Conservation (phyloP, 2,888 invertebrate species). For the Trissolcus brochymenae region DNA sequence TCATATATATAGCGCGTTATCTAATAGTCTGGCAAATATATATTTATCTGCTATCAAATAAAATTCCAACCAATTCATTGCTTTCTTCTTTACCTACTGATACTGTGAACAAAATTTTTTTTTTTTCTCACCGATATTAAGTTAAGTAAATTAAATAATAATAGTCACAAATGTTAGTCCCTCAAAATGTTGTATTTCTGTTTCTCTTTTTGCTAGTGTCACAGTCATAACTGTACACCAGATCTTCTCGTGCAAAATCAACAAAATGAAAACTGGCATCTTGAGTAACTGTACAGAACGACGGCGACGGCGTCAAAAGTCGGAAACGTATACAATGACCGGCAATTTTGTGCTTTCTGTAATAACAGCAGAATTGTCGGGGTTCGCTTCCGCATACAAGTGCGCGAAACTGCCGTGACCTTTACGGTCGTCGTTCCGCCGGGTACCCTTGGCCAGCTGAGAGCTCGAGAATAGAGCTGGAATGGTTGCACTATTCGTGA, state of each 20-base stretch:
- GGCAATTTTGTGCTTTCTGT: conserved; percentile 49
- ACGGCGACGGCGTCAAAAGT: conserved; percentile 40
- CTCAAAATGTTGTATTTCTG: too few species aligned
- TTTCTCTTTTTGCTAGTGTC: neutral
- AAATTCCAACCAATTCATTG: too few species aligned
- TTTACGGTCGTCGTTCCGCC: conserved; percentile 48
- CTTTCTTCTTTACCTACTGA: too few species aligned
- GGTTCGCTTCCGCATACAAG: conserved; percentile 52
- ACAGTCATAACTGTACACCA: conserved; percentile 36
- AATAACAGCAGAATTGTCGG: conserved; percentile 39
- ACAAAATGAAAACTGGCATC: conserved; percentile 36
- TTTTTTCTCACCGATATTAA: neutral
- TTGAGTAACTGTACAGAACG: conserved; percentile 37
- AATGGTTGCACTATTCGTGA: conserved; percentile 20
- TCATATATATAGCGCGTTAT: neutral
- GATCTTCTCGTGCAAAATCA: conserved; percentile 26
- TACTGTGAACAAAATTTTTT: too few species aligned
- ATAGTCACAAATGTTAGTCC: neutral
- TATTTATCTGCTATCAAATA: too few species aligned
- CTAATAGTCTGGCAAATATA: neutral
- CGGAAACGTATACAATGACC: conserved; percentile 43
- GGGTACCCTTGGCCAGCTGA: conserved; percentile 18
- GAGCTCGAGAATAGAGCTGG: conserved; percentile 6
- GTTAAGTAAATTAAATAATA: neutral
- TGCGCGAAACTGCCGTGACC: conserved; percentile 49